Evolutionary conservation across 2,113 vertebrate species (phyloP), one percentile per base, ranked within the genome.

Genomic region (Entosphenus tridentatus): DNA sequence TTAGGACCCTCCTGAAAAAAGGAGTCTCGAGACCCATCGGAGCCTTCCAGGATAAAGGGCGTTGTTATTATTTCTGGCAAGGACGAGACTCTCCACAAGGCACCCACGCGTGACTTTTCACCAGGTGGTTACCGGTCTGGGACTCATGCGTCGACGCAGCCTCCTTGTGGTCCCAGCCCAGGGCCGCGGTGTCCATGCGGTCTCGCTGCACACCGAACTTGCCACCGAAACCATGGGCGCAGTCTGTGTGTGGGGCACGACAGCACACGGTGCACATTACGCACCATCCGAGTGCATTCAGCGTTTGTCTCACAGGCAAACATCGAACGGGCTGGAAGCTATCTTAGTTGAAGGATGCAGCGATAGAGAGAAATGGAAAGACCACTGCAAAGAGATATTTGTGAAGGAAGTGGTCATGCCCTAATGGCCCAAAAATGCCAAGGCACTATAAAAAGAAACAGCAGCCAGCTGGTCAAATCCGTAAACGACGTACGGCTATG

Each of bases 191-290:
- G 78, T 88, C 86, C 71, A 87, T 84, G 18, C 80, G 82, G 57
- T 86, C 86, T 71, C 76, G 83, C 76, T 88, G 84, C 11, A 87
- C 80, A 0, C 86, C 86, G 1, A 79, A 88, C 71, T 86, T 89
- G 12, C 81, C 81, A 39, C 81, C 81, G 77, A 79, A 68, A 75
- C 79, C 57, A 80, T 80, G 12, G 1, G 79, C 69, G 18, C 80
- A 78, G 62, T 80, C 79, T 80, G 75, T 65, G 62, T 65, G n/a
- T 16, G 62, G n/a, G n/a, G 10, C 21, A 18, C 10, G 9, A 11
- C 21, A 39, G 10, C n/a, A 65, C n/a, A 65, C 62, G 21, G 21
- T 65, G n/a, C 13, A 62, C 58, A 13, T 14, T 14, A 14, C 58
- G 18, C 14, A 16, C 59, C 14, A 65, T 65, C 2, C 8, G 18